These are phyloP conservation scores for Remorina albescens DNA, from an alignment of 2,797 vertebrate genomes.

Conservation along the genomic window DNA sequence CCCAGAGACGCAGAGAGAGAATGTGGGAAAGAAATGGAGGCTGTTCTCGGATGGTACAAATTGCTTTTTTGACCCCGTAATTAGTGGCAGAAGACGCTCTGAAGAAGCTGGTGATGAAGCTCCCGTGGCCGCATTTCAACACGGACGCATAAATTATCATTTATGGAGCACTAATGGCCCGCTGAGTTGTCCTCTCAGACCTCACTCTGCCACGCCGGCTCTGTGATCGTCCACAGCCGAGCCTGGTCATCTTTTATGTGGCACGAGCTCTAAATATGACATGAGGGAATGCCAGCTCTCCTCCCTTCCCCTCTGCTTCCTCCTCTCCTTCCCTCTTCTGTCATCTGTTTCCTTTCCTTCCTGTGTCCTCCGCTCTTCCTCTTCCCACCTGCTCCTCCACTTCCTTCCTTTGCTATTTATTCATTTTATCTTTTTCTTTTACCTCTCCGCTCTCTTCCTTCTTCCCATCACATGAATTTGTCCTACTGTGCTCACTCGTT, in stretches of 20 bases:
- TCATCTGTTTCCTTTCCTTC: neutral
- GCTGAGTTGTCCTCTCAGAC: slow-evolving; percentile 77
- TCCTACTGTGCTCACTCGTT: neutral
- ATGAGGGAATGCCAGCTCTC: slow-evolving; percentile 60
- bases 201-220: slow-evolving; percentile 44
- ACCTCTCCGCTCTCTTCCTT: neutral
- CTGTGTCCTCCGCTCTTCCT: neutral
- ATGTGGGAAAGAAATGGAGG: slow-evolving; percentile 73
- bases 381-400: neutral
- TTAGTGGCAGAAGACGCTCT: slow-evolving; percentile 83
- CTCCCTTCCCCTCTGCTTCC: slow-evolving; percentile 41
- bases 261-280: slow-evolving; percentile 44
- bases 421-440: neutral
- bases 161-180: slow-evolving; percentile 83
- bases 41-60: slow-evolving; percentile 85
- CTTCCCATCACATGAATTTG: neutral
- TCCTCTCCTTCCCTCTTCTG: slow-evolving; percentile 14
- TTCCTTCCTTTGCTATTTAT: neutral
- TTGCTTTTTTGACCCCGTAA: slow-evolving; percentile 89
- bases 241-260: slow-evolving; percentile 60
- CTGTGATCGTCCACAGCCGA: slow-evolving; percentile 36
- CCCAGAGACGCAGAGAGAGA: slow-evolving; percentile 22
- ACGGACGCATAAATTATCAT: slow-evolving; percentile 84
- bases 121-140: slow-evolving; percentile 81
- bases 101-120: slow-evolving; percentile 82